Conservation (phyloP, 2,888 invertebrate genomes). For the Graphium colonna region DNA sequence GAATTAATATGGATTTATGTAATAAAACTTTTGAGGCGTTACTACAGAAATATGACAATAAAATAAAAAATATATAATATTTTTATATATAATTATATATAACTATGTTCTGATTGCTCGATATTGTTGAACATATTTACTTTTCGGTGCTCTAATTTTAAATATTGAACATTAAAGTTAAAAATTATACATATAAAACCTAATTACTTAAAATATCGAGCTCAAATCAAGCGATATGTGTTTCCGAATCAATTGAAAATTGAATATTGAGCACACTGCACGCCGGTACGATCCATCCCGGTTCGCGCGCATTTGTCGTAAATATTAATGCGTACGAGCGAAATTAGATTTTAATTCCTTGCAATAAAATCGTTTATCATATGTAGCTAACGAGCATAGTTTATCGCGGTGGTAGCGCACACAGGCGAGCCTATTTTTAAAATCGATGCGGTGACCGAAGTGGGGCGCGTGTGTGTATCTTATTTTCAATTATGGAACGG, state of each 20-base stretch:
- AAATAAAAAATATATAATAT: no score
- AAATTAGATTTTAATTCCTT: slow-evolving; percentile 43
- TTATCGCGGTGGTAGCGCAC: slow-evolving; percentile 51
- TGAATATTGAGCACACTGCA: slow-evolving; percentile 57
- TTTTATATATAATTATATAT: no score
- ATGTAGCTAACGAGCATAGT: slow-evolving; percentile 36
- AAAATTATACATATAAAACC: not conserved
- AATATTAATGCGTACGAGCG: slow-evolving; percentile 30
- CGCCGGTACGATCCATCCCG: slow-evolving; percentile 48
- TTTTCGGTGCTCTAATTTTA: no score
- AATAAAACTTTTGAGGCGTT: no score
- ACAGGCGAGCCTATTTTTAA: slow-evolving; percentile 75
- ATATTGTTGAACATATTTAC: no score
- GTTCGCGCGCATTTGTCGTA: slow-evolving; percentile 51
- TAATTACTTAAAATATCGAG: not conserved
- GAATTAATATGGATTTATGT: no score
- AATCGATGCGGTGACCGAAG: slow-evolving; percentile 76
- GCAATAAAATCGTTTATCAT: slow-evolving; percentile 35
- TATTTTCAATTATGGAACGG: slow-evolving; percentile 63
- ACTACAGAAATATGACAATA: no score
- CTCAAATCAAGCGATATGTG: slow-evolving; percentile 45
- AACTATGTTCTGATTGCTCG: no score
- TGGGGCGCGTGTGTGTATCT: slow-evolving; percentile 63
- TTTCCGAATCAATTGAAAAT: slow-evolving; percentile 47
- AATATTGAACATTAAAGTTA: no score